Conservation (phyloP, 1,140 invertebrate genomes). For the Drosophila cardini region DNA sequence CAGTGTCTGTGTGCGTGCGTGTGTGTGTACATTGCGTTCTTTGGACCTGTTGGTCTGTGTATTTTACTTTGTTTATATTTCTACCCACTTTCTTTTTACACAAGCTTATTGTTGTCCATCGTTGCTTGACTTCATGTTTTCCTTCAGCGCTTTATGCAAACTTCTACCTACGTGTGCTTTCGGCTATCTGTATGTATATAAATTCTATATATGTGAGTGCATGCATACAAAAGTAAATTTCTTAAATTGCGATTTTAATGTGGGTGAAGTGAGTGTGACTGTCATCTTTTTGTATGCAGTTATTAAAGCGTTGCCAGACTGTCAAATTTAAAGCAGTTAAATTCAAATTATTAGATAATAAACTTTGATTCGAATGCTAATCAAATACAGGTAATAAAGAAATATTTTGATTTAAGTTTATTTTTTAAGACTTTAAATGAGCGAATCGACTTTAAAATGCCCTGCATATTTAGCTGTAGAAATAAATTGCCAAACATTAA, state of each 20-base stretch:
- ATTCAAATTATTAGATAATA: no score
- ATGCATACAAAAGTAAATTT: background rate
- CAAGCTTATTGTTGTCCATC: conserved; percentile 21
- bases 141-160: conserved; percentile 55
- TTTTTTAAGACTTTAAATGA: no score
- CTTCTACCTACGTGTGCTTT: conserved; percentile 16
- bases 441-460: no score
- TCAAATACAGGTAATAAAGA: no score
- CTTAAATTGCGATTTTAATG: conserved; percentile 4
- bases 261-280: conserved; percentile 5
- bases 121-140: conserved; percentile 41
- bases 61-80: conserved; percentile 75
- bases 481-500: no score
- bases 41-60: conserved; percentile 33
- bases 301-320: background rate
- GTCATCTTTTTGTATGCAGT: background rate
- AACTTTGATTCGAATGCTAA: no score
- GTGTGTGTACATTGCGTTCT: conserved; percentile 45
- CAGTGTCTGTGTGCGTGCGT: conserved; percentile 1
- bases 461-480: no score
- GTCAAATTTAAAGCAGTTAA: no score
- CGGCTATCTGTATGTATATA: background rate
- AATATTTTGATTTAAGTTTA: no score
- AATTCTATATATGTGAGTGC: background rate
- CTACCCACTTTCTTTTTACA: conserved; percentile 80